Conservation (phyloP, 2,797 vertebrate species). For the Pseudomugil tenellus region DNA sequence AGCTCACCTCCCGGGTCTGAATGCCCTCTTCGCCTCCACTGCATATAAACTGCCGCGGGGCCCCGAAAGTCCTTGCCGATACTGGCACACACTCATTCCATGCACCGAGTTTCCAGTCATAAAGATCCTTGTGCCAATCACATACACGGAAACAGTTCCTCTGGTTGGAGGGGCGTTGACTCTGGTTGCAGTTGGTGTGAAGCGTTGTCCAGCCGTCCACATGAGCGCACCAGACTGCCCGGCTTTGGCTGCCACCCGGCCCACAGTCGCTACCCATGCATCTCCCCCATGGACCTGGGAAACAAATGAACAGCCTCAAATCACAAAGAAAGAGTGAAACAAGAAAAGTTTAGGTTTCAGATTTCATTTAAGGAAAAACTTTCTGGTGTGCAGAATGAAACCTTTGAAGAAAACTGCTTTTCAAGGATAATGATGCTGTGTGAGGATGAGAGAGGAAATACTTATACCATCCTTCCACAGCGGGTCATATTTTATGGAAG, state of each 20-base stretch:
- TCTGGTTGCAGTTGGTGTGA: slow-evolving; percentile 92
- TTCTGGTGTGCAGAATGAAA: background rate
- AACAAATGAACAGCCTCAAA: slow-evolving; percentile 28
- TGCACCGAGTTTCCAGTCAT: slow-evolving; percentile 90
- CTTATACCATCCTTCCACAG: background rate
- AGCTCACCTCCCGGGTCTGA: slow-evolving; percentile 90
- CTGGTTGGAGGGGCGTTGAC: slow-evolving; percentile 89
- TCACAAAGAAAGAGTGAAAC: slow-evolving; percentile 20
- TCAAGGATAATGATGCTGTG: background rate
- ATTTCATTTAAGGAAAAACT: background rate
- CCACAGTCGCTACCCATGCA: slow-evolving; percentile 99
- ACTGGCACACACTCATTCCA: slow-evolving; percentile 92
- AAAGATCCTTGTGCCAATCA: slow-evolving; percentile 97
- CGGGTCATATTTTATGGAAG: too few species aligned
- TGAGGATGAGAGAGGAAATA: background rate
- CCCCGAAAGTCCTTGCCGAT: slow-evolving; percentile 82
- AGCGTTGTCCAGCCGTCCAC: slow-evolving; percentile 96
- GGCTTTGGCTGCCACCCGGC: slow-evolving; percentile 93
- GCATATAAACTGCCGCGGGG: slow-evolving; percentile 79
- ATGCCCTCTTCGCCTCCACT: slow-evolving; percentile 91
- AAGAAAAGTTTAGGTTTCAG: slow-evolving; percentile 12
- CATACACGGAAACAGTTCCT: slow-evolving; percentile 96
- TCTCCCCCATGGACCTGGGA: slow-evolving; percentile 93
- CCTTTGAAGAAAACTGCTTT: background rate
- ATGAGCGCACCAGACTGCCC: slow-evolving; percentile 96